Conservation (phyloP, 92 coral and sea anemone species). For the Metridium senile region DNA sequence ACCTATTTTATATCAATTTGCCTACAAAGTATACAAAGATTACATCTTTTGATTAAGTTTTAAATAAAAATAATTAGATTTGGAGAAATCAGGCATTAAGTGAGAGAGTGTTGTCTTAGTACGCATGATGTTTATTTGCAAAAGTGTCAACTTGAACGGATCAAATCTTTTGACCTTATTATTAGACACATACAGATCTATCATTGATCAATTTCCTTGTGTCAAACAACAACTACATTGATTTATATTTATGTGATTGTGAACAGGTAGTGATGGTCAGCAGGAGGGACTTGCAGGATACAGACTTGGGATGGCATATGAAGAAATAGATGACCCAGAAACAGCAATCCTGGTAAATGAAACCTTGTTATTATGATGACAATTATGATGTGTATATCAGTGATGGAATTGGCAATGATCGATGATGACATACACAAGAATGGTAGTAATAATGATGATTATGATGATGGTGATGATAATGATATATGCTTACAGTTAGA, state of each 20-base stretch:
- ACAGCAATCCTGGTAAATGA: slow-evolving; percentile 89
- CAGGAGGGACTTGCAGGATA: slow-evolving; percentile 93
- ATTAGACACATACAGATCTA: not conserved
- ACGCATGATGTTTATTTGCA: no score
- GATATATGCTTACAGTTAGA: no score
- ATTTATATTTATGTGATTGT: not conserved
- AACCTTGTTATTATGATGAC: not conserved
- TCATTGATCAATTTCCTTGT: not conserved
- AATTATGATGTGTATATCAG: not conserved
- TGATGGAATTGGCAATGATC: not conserved
- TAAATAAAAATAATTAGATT: no score
- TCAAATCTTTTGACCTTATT: no score
- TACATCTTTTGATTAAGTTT: no score
- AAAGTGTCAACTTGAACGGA: no score
- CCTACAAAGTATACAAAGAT: no score
- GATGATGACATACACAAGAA: not conserved
- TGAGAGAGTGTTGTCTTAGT: no score
- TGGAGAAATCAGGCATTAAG: no score
- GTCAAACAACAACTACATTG: not conserved
- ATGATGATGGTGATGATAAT: not conserved
- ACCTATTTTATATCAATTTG: no score
- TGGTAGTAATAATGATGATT: not conserved
- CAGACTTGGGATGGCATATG: slow-evolving; percentile 88
- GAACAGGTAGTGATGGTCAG: slow-evolving; percentile 74
- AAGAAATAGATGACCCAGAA: slow-evolving; percentile 85